phyloP scores from a whole-genome alignment of 2,797 vertebrate species.

The Ispidina picta region DNA sequence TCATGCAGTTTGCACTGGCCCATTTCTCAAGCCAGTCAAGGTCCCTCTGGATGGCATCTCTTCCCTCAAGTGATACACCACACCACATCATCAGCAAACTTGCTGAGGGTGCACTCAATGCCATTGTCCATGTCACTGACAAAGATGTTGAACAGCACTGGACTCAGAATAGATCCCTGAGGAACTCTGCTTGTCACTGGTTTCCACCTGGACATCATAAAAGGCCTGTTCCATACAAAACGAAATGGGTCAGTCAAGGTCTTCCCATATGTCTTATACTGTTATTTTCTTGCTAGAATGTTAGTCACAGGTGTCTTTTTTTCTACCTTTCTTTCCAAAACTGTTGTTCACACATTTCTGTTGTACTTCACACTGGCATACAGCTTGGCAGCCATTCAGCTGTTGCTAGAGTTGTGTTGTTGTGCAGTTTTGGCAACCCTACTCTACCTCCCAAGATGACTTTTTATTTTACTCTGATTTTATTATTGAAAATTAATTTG shows the following conservation, averaged over 20 bases:
- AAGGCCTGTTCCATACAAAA: background rate
- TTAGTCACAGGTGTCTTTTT: slow-evolving; percentile 3
- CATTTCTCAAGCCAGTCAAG: no score
- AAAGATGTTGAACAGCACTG: no score
- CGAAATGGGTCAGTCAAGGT: background rate
- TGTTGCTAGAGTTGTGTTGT: background rate
- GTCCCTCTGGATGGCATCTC: no score
- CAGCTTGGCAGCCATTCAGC: slow-evolving; percentile 16
- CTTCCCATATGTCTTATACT: background rate
- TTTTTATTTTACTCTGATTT: slow-evolving; percentile 28
- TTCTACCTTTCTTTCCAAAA: background rate
- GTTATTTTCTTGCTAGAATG: slow-evolving; percentile 5
- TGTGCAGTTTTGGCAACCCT: background rate
- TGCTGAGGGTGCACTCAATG: no score
- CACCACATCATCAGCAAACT: no score
- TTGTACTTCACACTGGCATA: slow-evolving; percentile 6
- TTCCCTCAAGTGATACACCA: no score
- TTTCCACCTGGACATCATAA: background rate
- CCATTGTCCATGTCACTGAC: no score
- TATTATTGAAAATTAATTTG: slow-evolving; percentile 37
- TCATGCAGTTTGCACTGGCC: no score
- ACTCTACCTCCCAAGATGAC: background rate
- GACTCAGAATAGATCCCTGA: no score
- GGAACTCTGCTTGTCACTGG: no score
- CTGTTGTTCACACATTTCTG: slow-evolving; percentile 36